Evolutionary conservation across 2,888 invertebrate genomes (phyloP).

Genomic region (Pterobdella sp.): DNA sequence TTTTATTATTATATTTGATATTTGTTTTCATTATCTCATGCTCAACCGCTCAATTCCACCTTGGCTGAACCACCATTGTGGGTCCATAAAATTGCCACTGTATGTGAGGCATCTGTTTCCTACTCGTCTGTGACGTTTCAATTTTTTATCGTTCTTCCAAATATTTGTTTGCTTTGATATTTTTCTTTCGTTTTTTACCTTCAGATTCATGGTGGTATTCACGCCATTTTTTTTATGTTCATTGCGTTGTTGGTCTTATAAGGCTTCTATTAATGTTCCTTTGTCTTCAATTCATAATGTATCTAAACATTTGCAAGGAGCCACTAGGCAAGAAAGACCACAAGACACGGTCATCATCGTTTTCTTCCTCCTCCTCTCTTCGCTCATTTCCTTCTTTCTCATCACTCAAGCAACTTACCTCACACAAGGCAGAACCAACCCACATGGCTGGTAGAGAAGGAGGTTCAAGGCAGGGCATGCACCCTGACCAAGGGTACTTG

Average conservation of each 20-base stretch:
- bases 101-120: too few species aligned
- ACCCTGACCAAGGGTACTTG: neutral
- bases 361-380: neutral
- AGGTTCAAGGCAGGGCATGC: neutral
- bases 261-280: neutral
- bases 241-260: too few species aligned
- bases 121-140: too few species aligned
- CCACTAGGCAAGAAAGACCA: neutral
- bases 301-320: neutral
- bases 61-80: too few species aligned
- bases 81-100: too few species aligned
- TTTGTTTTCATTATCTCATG: conserved; percentile 4
- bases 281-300: neutral
- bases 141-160: too few species aligned
- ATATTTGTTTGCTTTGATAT: too few species aligned
- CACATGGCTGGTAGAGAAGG: neutral
- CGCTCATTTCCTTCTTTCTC: neutral
- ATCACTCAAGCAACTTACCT: neutral
- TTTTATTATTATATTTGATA: neutral
- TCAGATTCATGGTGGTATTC: too few species aligned
- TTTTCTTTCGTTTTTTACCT: too few species aligned
- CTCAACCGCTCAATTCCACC: too few species aligned
- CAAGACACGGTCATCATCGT: neutral
- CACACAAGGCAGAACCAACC: neutral
- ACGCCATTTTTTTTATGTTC: too few species aligned